These are phyloP conservation scores for Lucilia sericata DNA, from an alignment of 1,140 invertebrate species.

Conservation along the genomic window DNA sequence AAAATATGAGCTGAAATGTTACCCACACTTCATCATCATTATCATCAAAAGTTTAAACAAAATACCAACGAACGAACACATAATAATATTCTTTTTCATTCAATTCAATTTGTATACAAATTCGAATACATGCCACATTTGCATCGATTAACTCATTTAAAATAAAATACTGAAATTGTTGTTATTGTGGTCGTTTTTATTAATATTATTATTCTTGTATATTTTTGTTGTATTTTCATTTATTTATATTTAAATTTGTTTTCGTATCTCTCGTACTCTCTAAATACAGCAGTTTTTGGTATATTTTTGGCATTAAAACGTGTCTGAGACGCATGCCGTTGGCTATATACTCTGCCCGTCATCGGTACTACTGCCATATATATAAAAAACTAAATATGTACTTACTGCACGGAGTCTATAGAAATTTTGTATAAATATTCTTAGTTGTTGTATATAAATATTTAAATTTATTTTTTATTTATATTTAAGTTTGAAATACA, in stretches of 20 bases:
- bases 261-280: not conserved
- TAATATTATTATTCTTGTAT: not conserved
- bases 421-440: no score
- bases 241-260: slow-evolving; percentile 7
- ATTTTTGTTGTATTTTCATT: not conserved
- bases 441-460: no score
- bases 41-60: not conserved
- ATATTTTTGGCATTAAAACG: slow-evolving; percentile 38
- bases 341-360: not conserved
- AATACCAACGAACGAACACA: not conserved
- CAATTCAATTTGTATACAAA: not conserved
- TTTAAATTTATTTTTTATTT: not conserved
- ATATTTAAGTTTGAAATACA: not conserved
- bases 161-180: not conserved
- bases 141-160: slow-evolving; percentile 40
- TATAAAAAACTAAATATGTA: no score
- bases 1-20: not conserved
- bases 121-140: slow-evolving; percentile 28
- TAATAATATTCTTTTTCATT: not conserved
- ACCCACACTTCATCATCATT: not conserved
- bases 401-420: no score
- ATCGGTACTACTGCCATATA: no score
- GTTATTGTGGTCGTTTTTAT: not conserved
- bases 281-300: not conserved
- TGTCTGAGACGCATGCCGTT: slow-evolving; percentile 29